Evolutionary conservation across 2,797 vertebrate species (phyloP).

Genomic region (Spea hammondii): DNA sequence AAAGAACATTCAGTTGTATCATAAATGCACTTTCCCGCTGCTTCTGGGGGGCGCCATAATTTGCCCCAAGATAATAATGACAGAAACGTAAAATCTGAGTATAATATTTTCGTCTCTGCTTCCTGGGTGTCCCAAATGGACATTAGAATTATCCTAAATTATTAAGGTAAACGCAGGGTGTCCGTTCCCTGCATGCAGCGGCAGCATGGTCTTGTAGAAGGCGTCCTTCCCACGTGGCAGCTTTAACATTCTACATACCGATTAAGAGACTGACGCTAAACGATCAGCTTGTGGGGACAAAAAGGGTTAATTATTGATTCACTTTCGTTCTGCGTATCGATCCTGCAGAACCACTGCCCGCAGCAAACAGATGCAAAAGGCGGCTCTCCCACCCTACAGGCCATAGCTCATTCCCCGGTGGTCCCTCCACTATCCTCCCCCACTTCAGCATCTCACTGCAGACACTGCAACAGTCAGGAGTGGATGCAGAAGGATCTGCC

Average conservation of each 20-base stretch:
- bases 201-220: too few species aligned
- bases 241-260: background rate
- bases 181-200: too few species aligned
- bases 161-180: too few species aligned
- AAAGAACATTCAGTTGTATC: too few species aligned
- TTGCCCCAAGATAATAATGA: too few species aligned
- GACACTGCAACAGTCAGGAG: conserved; percentile 7
- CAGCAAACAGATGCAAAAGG: conserved; percentile 6
- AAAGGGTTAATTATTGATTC: conserved; percentile 43
- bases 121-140: too few species aligned
- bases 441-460: conserved; percentile 6
- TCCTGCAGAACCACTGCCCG: background rate
- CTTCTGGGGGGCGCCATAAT: too few species aligned
- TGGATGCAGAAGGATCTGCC: conserved; percentile 14
- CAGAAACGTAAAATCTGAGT: too few species aligned
- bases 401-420: background rate
- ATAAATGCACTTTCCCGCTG: too few species aligned
- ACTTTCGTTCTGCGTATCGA: conserved; percentile 34
- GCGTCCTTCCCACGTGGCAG: too few species aligned
- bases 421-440: conserved; percentile 9
- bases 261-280: background rate
- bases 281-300: background rate
- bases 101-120: too few species aligned
- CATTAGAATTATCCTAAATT: too few species aligned
- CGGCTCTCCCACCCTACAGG: conserved; percentile 3